Conservation (phyloP, 64 coral and sea anemone species). For the Anthopleura sola region DNA sequence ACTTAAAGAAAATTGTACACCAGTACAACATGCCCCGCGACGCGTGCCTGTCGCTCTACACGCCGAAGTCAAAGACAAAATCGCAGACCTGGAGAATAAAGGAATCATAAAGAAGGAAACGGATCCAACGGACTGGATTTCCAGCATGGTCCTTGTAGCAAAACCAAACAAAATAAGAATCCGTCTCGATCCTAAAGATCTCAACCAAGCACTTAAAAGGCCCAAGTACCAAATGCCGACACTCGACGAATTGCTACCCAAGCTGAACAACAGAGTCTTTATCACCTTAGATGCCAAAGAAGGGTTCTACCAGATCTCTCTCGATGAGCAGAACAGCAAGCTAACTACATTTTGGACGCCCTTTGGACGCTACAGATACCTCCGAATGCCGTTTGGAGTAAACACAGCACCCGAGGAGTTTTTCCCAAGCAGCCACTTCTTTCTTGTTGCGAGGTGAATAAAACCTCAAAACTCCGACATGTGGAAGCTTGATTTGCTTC, state of each 20-base stretch:
- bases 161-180: constrained; percentile 17
- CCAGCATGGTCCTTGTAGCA: constrained; percentile 23
- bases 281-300: constrained; percentile 28
- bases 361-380: constrained; percentile 18
- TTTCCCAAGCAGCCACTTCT: constrained; percentile 26
- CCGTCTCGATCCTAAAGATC: constrained; percentile 27
- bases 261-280: constrained; percentile 27
- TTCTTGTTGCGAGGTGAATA: constrained; percentile 39
- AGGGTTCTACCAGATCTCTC: constrained; percentile 26
- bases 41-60: constrained; percentile 4
- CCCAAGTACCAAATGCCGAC: constrained; percentile 39
- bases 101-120: constrained; percentile 29
- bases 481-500: constrained; percentile 39
- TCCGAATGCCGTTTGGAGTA: constrained; percentile 32
- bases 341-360: constrained; percentile 42
- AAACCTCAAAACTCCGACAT: constrained; percentile 27
- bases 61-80: constrained; percentile 22
- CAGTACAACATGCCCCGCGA: constrained; percentile 44
- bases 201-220: constrained; percentile 19
- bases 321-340: constrained; percentile 31
- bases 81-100: constrained; percentile 20
- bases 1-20: not conserved
- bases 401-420: constrained; percentile 3
- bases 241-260: constrained; percentile 22
- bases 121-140: constrained; percentile 39